Base-by-base conservation (phyloP, 1,140 invertebrate species). In the Ips typographus region DNA sequence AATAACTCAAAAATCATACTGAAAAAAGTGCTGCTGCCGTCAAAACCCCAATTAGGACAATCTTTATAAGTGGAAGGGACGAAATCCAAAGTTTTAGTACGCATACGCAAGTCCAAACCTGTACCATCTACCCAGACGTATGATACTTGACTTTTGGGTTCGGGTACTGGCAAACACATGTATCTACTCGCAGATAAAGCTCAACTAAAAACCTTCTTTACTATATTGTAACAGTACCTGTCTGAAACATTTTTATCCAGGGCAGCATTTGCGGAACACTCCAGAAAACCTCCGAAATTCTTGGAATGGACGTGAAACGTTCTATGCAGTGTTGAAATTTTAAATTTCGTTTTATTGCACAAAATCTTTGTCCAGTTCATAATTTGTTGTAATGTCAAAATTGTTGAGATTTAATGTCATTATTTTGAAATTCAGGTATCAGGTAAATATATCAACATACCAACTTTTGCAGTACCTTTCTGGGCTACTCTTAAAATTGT, bases 1-100 rank as follows among this genome's bases (percentile, higher is more conserved):
- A 22, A 22, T 22, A 22, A 22, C 22, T 22, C 22, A 22, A 22
- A 22, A 37, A 38, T 38, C 40, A 44, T 66, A 68, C 65, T 60
- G 42, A 68, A 67, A 67, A 60, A 68, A 22, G 91, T 93, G 0
- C 91, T 93, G 76, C 94, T 96, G 38, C 96, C 97, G 81, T 98
- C 96, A 80, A 93, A 98, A 75, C 96, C 97, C 96, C 96, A 99
- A 1, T 91, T 83, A 0, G 96, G 96, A 55, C 96, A 82, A 70
- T 98, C 95, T 86, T 73, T 8, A 76, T 80, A 68, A 59, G 80
- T 82, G 74, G 86, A 65, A 1, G 76, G 76, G 1, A 62, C 62
- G 57, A 65, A 71, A 58, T 75, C 66, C n/a, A 77, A 43, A 4
- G 72, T 74, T 52, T 63, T 60, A 86, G 87, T 39, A 36, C 59